These are phyloP conservation scores for Zoanthus sociatus DNA, from an alignment of 92 coral and sea anemone species.

Conservation along the genomic window DNA sequence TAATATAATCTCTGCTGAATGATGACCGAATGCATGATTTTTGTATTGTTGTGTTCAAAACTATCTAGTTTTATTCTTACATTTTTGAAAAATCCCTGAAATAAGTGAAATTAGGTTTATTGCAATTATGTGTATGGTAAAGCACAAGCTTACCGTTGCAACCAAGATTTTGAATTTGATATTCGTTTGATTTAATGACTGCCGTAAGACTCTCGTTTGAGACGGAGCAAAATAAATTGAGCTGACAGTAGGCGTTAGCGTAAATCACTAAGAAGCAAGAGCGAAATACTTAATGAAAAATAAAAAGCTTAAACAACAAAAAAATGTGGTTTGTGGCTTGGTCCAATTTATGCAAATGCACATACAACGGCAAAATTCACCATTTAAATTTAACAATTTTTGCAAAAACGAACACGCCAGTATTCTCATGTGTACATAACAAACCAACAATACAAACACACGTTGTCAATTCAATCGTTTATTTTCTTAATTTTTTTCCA, in stretches of 20 bases:
- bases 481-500: neutral
- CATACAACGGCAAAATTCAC: constrained; percentile 24
- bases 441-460: neutral
- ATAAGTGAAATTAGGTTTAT: neutral
- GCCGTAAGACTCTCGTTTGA: no score
- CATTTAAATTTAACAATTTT: neutral
- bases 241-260: constrained; percentile 8
- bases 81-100: neutral
- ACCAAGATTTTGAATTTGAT: neutral
- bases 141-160: neutral
- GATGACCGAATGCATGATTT: neutral
- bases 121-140: neutral
- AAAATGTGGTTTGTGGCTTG: constrained; percentile 40
- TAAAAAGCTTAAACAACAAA: neutral
- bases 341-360: constrained; percentile 24
- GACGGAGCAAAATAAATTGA: neutral
- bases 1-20: neutral
- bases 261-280: neutral
- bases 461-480: neutral
- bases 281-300: constrained; percentile 11
- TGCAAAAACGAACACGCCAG: neutral
- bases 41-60: neutral
- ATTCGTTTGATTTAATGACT: neutral
- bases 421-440: neutral
- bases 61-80: neutral